Base-by-base conservation (phyloP, 2,888 invertebrate species). In the Smittia aterrima region DNA sequence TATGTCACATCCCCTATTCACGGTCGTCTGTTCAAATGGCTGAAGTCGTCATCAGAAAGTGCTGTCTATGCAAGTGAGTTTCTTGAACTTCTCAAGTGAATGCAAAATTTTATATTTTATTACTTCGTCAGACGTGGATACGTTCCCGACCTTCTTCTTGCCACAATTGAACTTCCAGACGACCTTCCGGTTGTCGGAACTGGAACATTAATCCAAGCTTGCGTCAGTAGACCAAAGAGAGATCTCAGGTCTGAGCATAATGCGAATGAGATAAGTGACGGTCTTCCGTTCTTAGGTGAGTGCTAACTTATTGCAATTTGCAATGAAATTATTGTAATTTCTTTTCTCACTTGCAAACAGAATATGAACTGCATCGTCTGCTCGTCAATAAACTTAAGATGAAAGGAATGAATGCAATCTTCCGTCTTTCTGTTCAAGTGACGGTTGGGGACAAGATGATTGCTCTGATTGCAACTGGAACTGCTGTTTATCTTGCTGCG, bases 211-310 rank as follows among this genome's bases (percentile, higher is more conserved):
- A 85, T 91, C 76, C 90, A 91, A 80, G 87, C 89, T 71, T 91
- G 92, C 77, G 91, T 92, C 0, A 90, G 92, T 72, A 88, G 93
- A 62, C 86, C 89, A 0, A 89, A 95, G 77, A 89, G 90, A 64
- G 92, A 93, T 77, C 86, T 90, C 6, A 87, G 91, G 11, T 91
- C 93, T 0, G 96, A 96, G 83, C 86, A 91, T 0, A 92, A 92
- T 77, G 95, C 98, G 2, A 90, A 96, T 78, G 97, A 98, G 84
- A 93, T 98, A 75, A 96, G 96, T 0, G 94, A 98, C 84, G 93
- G 93, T 78, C 85, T 98, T 74, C 98, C 98, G 0, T 98, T 98
- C 84, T 83, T 98, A 74, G 66, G 66, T 66, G 32, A 16, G n/a
- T n/a, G 18, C 9, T 24, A 13, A 62, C n/a, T 1, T 13, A 13